Evolutionary conservation across 2,113 vertebrate species (phyloP).

Genomic region (Leucopsar rothschildi): DNA sequence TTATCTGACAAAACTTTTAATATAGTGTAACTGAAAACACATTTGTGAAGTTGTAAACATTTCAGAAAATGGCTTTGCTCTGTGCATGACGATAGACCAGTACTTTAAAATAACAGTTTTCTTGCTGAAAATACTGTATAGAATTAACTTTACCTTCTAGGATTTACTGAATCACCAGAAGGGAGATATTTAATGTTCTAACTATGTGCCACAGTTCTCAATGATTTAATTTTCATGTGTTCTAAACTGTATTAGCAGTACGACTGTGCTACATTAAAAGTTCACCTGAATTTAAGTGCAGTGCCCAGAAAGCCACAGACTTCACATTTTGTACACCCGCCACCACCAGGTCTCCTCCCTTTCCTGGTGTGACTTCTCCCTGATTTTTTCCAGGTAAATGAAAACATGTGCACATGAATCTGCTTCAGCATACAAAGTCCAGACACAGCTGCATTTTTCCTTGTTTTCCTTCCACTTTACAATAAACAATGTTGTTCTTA

Average conservation of each 20-base stretch:
- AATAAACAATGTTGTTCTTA: not conserved
- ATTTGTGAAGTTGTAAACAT: not conserved
- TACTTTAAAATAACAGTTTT: not conserved
- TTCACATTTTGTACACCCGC: not conserved
- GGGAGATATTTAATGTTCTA: not conserved
- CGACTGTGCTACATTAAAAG: not conserved
- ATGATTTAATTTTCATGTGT: not conserved
- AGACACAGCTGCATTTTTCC: not conserved
- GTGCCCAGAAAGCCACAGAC: not conserved
- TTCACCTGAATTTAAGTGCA: not conserved
- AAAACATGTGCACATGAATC: not conserved
- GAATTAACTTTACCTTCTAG: not conserved
- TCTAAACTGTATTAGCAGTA: not conserved
- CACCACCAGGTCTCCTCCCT: not conserved
- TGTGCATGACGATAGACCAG: not conserved
- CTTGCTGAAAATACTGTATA: not conserved
- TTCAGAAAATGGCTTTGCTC: not conserved
- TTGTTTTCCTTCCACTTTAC: not conserved
- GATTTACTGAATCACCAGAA: not conserved
- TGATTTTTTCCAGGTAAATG: not conserved
- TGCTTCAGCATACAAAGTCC: not conserved
- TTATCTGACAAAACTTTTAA: not conserved
- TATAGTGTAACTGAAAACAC: not conserved
- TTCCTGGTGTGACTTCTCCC: fast-evolving
- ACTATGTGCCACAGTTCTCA: not conserved